These are phyloP conservation scores for Procavia capensis DNA, from an alignment of 2,113 vertebrate genomes.

Conservation along the genomic window DNA sequence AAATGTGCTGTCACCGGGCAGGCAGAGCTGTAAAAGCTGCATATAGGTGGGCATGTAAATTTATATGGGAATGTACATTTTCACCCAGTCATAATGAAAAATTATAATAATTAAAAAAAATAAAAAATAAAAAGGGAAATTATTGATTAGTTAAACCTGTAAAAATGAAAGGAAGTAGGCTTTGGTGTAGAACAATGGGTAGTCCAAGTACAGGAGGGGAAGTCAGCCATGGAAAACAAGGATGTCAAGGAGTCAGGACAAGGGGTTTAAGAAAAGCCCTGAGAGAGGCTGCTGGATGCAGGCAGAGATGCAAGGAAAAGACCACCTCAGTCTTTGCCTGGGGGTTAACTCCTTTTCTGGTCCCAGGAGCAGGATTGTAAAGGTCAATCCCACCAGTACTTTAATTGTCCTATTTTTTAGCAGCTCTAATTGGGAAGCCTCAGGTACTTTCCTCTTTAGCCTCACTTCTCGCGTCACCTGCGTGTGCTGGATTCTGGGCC, in stretches of 20 bases:
- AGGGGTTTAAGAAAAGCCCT: background rate
- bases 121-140: too few relatives aligned
- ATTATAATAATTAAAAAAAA: too few relatives aligned
- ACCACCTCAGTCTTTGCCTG: background rate
- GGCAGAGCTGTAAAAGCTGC: too few relatives aligned
- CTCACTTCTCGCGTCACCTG: slow-evolving; percentile 59
- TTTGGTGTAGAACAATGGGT: background rate
- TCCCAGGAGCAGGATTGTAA: slow-evolving; percentile 9
- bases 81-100: too few relatives aligned
- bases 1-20: too few relatives aligned
- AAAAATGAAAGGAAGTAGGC: background rate
- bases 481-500: slow-evolving; percentile 76
- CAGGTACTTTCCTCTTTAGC: slow-evolving; percentile 71
- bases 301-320: background rate
- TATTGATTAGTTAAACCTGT: slow-evolving; percentile 4
- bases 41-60: too few relatives aligned
- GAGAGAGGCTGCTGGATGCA: background rate
- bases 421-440: slow-evolving; percentile 77
- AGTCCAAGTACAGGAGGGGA: background rate
- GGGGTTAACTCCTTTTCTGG: slow-evolving; percentile 18
- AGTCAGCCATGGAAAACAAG: background rate
- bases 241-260: background rate
- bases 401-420: slow-evolving; percentile 80
- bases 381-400: slow-evolving; percentile 65
- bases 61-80: too few relatives aligned